phyloP scores from a whole-genome alignment of 2,797 vertebrate species.

The Pelochelys cantorii region DNA sequence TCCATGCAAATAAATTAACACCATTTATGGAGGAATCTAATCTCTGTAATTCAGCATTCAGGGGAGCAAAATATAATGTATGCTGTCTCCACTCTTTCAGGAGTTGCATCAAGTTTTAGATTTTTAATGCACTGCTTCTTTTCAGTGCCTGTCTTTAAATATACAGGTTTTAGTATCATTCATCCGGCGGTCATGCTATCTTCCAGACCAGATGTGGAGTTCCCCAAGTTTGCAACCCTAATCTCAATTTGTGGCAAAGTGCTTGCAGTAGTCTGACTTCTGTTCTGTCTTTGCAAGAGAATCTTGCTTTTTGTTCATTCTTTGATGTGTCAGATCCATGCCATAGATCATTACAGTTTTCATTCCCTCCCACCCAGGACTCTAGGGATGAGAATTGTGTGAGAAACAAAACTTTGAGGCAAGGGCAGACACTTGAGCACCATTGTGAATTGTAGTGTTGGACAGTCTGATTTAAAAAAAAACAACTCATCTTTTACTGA shows the following conservation, averaged over 20 bases:
- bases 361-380: not conserved
- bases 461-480: not conserved
- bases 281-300: conserved; percentile 23
- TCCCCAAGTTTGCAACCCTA: conserved; percentile 14
- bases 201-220: conserved; percentile 39
- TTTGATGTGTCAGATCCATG: conserved; percentile 50
- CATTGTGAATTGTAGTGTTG: not conserved
- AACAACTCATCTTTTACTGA: not conserved
- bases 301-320: not conserved
- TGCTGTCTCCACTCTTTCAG: conserved; percentile 61
- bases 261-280: conserved; percentile 15
- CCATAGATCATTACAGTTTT: conserved; percentile 42
- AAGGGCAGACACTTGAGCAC: not conserved
- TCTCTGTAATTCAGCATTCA: conserved; percentile 73
- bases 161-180: conserved; percentile 62
- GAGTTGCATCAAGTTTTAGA: conserved; percentile 67
- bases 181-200: not conserved
- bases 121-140: conserved; percentile 60
- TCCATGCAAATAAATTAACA: conserved; percentile 76
- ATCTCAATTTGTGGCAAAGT: conserved; percentile 9
- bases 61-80: conserved; percentile 72
- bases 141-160: conserved; percentile 66
- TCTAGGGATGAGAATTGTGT: conserved; percentile 1
- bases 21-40: conserved; percentile 69
- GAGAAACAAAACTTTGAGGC: not conserved